Conservation (phyloP, 2,113 vertebrate genomes). For the Halichoeres trimaculatus region DNA sequence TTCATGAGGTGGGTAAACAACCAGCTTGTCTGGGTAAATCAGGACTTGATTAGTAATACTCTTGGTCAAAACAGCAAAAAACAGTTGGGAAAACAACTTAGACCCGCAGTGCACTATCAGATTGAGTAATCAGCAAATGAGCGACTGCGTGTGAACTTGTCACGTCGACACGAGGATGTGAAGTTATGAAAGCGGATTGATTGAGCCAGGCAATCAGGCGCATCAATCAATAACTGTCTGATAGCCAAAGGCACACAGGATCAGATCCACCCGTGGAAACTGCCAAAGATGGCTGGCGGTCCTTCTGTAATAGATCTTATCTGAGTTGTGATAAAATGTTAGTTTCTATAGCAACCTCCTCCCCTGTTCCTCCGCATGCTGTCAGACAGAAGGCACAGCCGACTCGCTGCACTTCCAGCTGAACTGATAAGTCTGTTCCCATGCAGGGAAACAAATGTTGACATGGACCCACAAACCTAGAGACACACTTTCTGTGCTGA, state of each 20-base stretch:
- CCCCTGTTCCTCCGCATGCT: constrained; percentile 50
- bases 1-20: constrained; percentile 86
- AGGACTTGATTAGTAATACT: neutral
- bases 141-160: constrained; percentile 10
- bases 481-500: neutral
- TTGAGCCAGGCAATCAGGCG: neutral
- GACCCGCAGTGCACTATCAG: neutral
- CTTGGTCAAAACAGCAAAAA: neutral
- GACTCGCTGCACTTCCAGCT: constrained; percentile 71
- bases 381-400: constrained; percentile 73
- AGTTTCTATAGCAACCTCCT: constrained; percentile 77
- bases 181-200: constrained; percentile 51
- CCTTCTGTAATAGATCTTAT: constrained; percentile 57
- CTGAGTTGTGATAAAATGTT: constrained; percentile 63
- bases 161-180: neutral
- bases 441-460: constrained; percentile 56
- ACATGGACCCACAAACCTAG: neutral
- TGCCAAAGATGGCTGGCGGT: constrained; percentile 25
- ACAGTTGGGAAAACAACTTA: neutral
- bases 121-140: constrained; percentile 7
- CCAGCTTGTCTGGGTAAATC: neutral
- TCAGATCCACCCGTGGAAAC: constrained; percentile 47
- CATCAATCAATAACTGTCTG: constrained; percentile 37
- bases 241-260: constrained; percentile 24
- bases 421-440: constrained; percentile 81